Percentiles rank a stretch among this genome's conserved stretches.
phyloP scores from a whole-genome alignment of 2,888 invertebrate species.

The Agonopterix arenella region DNA sequence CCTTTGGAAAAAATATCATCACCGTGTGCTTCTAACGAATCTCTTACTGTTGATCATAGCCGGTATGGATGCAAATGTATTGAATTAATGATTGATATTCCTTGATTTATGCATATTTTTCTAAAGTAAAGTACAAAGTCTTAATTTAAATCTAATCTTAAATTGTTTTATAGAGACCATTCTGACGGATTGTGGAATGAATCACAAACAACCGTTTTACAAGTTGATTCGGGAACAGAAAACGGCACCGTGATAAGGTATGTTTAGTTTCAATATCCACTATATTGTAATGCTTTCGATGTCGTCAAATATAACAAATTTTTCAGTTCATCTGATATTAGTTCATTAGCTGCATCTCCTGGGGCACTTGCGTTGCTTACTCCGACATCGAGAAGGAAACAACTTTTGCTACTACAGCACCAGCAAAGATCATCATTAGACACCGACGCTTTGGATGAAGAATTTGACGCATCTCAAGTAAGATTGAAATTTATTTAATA shows the following conservation, averaged over 20 bases:
- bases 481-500: constrained; percentile 5
- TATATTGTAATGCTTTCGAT: neutral
- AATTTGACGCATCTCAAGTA: constrained; percentile 80
- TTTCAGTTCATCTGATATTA: constrained; percentile 67
- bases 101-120: neutral
- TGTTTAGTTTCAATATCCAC: neutral
- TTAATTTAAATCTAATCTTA: no score
- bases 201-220: constrained; percentile 90
- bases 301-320: neutral
- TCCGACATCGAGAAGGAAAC: constrained; percentile 87
- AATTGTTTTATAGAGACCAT: constrained; percentile 79
- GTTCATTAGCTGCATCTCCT: constrained; percentile 71
- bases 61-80: constrained; percentile 32
- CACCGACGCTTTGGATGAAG: constrained; percentile 87
- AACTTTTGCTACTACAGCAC: constrained; percentile 86
- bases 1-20: constrained; percentile 79
- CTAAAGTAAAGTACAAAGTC: neutral
- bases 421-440: constrained; percentile 92
- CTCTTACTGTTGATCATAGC: constrained; percentile 86
- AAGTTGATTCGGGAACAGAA: constrained; percentile 82
- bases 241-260: constrained; percentile 78
- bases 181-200: constrained; percentile 94
- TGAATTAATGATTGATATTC: neutral
- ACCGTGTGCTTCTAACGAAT: constrained; percentile 89
- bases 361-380: constrained; percentile 81